A percentile compares a stretch with the other conserved stretches of the same genome.
Evolutionary conservation across 2,113 vertebrate species (phyloP).

Genomic region (Zosterops lateralis): DNA sequence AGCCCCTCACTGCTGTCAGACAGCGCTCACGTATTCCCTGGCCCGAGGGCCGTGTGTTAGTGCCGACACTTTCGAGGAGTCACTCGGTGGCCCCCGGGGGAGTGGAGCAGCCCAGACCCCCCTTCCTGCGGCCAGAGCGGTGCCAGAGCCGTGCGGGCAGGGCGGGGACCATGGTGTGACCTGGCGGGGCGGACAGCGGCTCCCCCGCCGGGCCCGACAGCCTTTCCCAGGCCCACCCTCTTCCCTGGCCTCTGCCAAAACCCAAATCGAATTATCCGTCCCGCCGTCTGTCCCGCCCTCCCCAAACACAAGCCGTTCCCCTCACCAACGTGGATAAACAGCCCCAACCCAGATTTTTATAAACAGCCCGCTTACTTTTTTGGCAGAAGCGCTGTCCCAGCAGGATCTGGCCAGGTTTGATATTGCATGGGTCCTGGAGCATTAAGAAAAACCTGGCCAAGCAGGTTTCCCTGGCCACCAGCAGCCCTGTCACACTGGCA

Average conservation of each 20-base stretch:
- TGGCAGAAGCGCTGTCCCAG: neutral
- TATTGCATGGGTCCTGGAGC: neutral
- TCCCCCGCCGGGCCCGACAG: neutral
- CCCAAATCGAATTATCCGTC: constrained; percentile 33
- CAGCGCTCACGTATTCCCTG: neutral
- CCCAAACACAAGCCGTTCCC: constrained; percentile 41
- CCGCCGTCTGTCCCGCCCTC: constrained; percentile 38
- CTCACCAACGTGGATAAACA: neutral
- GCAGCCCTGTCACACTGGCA: neutral
- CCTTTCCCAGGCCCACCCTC: constrained; percentile 61
- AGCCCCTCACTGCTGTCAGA: neutral
- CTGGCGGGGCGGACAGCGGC: rapidly evolving
- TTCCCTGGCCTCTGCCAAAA: constrained; percentile 45
- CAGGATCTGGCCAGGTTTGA: neutral
- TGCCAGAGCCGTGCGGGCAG: neutral
- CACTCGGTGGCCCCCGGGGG: rapidly evolving
- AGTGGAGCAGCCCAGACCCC: rapidly evolving
- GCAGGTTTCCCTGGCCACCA: neutral
- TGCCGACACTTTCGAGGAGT: constrained; percentile 11
- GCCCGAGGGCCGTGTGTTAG: neutral
- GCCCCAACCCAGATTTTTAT: neutral
- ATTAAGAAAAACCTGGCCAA: neutral
- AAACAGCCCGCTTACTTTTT: neutral
- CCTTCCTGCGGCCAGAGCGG: rapidly evolving
- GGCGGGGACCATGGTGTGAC: neutral